Evolutionary conservation across 2,888 invertebrate species (phyloP), one percentile per base, ranked within the genome.

Genomic region (Sclerodermus sp.): DNA sequence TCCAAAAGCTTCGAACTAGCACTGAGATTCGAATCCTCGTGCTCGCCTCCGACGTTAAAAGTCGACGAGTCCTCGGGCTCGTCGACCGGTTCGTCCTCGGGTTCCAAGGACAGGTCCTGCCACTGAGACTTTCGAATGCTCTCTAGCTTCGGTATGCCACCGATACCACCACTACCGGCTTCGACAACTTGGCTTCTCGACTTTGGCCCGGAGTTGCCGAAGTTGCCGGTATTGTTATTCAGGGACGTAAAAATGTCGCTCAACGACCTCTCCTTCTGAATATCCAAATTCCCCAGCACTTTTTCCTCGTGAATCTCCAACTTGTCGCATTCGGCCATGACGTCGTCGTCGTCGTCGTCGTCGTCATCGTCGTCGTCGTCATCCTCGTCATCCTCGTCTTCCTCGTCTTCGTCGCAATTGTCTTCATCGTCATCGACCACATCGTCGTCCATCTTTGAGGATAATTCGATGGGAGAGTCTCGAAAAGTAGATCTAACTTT

Each of bases 1-100:
- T 72, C 60, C n/a, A 76, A 60, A 8, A 76, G 73, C 48, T 70
- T 68, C 6, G 71, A 68, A 45, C 69, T 74, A n/a, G 69, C 23
- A 23, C 23, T 23, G 3, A 23, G 3, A 23, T 23, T 8, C 3
- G 3, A 23, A 23, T 23, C 23, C 23, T 23, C 23, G 8, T 23
- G 23, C 23, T 23, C 23, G 8, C 8, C 23, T n/a, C n/a, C n/a
- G n/a, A n/a, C n/a, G n/a, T n/a, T n/a, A n/a, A n/a, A n/a, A n/a
- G n/a, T n/a, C n/a, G n/a, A n/a, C 14, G 58, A 57, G 8, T 62
- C 56, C 1, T 58, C 58, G 14, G 58, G 62, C n/a, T 63, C 64
- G 16, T 61, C 57, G 5, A 58, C 54, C 14, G 60, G 55, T 10
- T 66, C 62, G 12, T 64, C 64, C 12, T 61, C 55, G 4, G 16